Conservation (phyloP, 2,113 vertebrate genomes). For the Narcine bancroftii region DNA sequence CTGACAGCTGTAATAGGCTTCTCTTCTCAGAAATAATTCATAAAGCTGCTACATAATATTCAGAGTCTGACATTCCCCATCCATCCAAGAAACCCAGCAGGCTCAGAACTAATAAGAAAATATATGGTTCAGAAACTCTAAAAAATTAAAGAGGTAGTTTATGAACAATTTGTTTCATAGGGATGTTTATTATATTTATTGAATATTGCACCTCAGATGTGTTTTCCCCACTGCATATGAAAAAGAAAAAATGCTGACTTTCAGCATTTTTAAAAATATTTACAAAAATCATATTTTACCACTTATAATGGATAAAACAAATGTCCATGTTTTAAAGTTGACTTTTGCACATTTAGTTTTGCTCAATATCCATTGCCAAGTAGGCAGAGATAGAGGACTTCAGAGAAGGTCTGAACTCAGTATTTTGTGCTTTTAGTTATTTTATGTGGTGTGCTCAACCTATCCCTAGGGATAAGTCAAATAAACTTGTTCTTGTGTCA, state of each 20-base stretch:
- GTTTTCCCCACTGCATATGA: conserved; percentile 61
- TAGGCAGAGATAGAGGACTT: conserved; percentile 38
- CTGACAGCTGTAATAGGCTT: conserved; percentile 99
- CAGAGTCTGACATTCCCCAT: conserved; percentile 92
- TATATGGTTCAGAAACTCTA: conserved; percentile 94
- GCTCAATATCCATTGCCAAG: conserved; percentile 38
- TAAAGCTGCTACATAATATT: conserved; percentile 95
- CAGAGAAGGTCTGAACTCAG: conserved; percentile 19
- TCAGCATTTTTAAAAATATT: conserved; percentile 52
- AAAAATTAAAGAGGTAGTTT: conserved; percentile 99
- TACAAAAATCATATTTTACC: conserved; percentile 40
- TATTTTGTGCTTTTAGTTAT: conserved; percentile 31
- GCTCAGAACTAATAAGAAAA: conserved; percentile 99
- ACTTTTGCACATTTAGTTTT: conserved; percentile 41
- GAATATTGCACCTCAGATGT: conserved; percentile 74
- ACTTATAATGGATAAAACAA: conserved; percentile 47
- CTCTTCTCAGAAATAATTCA: conserved; percentile 99
- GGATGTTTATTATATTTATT: conserved; percentile 94
- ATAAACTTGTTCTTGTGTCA: conserved; percentile 41
- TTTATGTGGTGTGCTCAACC: conserved; percentile 30
- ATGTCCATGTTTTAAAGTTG: conserved; percentile 41
- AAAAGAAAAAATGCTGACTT: conserved; percentile 73
- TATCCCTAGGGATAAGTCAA: conserved; percentile 37
- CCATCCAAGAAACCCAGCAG: conserved; percentile 93
- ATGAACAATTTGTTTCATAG: conserved; percentile 96